A percentile compares a stretch with the other conserved stretches of the same genome.
These are phyloP conservation scores for Nebria salina DNA, from an alignment of 2,888 invertebrate genomes.

Conservation along the genomic window DNA sequence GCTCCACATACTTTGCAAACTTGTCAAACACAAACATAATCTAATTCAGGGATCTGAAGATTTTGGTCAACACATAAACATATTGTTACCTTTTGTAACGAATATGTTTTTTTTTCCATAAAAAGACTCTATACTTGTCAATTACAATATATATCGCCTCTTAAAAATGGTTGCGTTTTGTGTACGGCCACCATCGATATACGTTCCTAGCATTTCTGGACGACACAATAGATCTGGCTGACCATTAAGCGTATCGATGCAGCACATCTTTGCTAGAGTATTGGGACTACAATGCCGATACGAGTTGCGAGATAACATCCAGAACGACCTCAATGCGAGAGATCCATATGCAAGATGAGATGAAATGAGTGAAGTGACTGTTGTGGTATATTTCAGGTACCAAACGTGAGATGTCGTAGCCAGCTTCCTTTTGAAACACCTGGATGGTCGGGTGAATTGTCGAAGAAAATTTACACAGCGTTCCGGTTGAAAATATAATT, in stretches of 20 bases:
- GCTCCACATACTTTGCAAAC: not conserved
- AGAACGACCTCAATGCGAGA: not conserved
- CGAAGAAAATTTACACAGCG: not conserved
- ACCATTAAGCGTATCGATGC: conserved; percentile 31
- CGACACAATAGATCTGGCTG: conserved; percentile 4
- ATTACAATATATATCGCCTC: not conserved
- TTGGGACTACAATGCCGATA: conserved; percentile 16
- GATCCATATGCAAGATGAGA: conserved; percentile 36
- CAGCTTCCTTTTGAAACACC: not conserved
- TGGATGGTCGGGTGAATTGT: not conserved
- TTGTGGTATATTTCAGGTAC: conserved; percentile 15
- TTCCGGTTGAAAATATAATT: not conserved
- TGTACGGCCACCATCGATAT: not conserved
- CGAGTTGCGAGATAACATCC: conserved; percentile 19
- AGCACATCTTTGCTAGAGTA: conserved; percentile 21
- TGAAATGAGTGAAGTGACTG: conserved; percentile 20
- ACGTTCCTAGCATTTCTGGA: conserved; percentile 8
- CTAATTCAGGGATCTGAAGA: not conserved
- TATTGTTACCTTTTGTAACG: not conserved
- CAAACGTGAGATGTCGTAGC: not conserved
- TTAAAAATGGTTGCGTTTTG: not conserved
- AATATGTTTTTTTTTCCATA: not conserved
- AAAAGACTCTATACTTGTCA: not conserved
- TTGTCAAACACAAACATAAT: not conserved
- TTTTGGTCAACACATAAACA: not conserved